phyloP scores from a whole-genome alignment of 2,113 vertebrate species.

The Urocolius indicus region DNA sequence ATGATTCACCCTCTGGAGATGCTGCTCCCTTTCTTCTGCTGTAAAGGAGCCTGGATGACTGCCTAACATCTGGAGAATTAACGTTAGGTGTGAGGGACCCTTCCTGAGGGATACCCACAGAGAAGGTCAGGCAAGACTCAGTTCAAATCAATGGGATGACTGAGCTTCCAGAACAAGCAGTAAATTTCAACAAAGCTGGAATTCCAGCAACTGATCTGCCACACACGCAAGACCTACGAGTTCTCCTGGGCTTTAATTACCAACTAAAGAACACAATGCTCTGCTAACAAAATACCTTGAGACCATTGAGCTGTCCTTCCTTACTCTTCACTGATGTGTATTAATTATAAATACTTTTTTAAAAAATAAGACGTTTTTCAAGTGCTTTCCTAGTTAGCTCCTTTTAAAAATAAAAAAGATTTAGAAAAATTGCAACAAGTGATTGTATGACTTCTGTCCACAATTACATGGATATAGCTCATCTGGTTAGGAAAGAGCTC shows the following conservation, averaged over 20 bases:
- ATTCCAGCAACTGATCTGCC: neutral
- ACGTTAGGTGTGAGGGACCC: neutral
- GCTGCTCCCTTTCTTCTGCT: neutral
- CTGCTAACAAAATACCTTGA: neutral
- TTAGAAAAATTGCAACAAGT: neutral
- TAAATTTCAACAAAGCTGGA: neutral
- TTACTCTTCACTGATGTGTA: neutral
- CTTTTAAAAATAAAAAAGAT: neutral
- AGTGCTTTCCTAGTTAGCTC: neutral
- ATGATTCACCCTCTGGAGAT: slow-evolving; percentile 8
- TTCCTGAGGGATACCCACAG: neutral
- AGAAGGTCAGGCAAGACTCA: neutral
- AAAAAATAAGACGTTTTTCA: neutral
- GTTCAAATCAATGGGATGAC: neutral
- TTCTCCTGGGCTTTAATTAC: neutral
- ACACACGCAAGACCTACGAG: neutral
- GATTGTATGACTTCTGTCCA: neutral
- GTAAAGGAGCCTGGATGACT: neutral
- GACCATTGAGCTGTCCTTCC: neutral
- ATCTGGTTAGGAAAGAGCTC: neutral
- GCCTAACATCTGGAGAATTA: neutral
- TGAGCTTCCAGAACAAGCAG: neutral
- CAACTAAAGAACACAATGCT: neutral
- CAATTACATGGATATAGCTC: neutral
- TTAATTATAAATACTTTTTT: neutral